Conservation (phyloP, 2,797 vertebrate species). For the Fratercula arctica region DNA sequence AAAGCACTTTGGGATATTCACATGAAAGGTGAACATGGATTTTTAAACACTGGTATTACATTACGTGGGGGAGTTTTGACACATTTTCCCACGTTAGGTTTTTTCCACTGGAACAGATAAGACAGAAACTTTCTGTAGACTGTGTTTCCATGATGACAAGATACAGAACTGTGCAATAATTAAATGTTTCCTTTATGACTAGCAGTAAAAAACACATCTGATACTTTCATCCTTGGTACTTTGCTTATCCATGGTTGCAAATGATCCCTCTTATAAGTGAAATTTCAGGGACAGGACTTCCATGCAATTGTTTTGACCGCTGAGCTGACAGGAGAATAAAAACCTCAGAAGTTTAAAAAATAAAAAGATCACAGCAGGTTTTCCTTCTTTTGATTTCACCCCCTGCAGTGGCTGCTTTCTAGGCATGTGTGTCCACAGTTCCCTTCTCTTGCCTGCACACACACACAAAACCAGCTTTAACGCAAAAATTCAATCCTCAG, state of each 20-base stretch:
- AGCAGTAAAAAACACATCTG: neutral
- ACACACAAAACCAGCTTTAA: neutral
- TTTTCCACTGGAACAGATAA: neutral
- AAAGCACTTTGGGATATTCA: neutral
- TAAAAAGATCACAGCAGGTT: neutral
- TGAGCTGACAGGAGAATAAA: neutral
- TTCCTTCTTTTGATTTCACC: neutral
- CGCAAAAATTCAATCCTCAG: neutral
- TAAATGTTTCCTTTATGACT: neutral
- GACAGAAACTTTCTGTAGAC: neutral
- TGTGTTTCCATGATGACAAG: neutral
- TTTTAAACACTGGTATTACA: neutral
- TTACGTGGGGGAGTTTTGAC: fast-evolving
- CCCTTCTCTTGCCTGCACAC: neutral
- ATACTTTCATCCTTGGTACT: neutral
- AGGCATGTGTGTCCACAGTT: neutral
- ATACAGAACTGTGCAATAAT: neutral
- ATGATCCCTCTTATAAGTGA: neutral
- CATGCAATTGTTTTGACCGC: neutral
- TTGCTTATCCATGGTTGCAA: neutral
- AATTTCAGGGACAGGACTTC: neutral
- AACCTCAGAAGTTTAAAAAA: neutral
- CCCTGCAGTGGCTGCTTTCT: neutral
- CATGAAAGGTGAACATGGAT: neutral
- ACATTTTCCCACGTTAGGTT: neutral